Base-by-base conservation (phyloP, 2,797 vertebrate species). In the Poecile montanus region DNA sequence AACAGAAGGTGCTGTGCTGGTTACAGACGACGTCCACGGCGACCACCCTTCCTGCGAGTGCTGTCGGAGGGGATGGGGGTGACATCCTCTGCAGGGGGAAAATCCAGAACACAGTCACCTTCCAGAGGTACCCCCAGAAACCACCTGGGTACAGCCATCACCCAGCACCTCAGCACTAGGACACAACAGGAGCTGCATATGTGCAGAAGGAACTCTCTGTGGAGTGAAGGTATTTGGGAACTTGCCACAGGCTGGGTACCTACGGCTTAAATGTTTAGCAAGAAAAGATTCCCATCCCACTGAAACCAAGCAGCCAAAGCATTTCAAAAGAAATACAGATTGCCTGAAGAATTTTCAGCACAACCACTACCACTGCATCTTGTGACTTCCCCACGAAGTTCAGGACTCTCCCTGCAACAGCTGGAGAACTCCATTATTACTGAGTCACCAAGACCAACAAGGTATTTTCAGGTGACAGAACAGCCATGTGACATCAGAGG, bases 1-100 rank as follows among this genome's bases (percentile, higher is more conserved):
- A 96, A 97, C 34, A 63, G 89, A 86, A 92, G 95, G 92, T 60
- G 50, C 90, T 89, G 93, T 92, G 6, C n/a, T 90, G 95, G 96
- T 98, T 98, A 99, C 98, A 99, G 98, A 97, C 99, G 99, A 90
- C 99, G 99, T 92, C 99, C 99, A 50, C 99, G 99, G 51, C 99
- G 99, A 88, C 99, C 99, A 1, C 99, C 99, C 98, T 99, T 99
- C 96, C 99, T 99, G 97, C 99, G 98, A 95, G 99, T 99, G 32
- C 99, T 99, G 98, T 99, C 99, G 2, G 99, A 99, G 5, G 99
- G 99, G 96, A 99, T 99, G 56, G 99, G 99, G 65, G 99, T 99
- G 87, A 99, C 99, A 66, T 99, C 99, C 99, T 99, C 99, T 99
- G 98, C 3, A 7, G 53, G 75, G 78, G 89, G 16, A 51, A 95